Evolutionary conservation across 2,888 invertebrate species (phyloP), one percentile per base, ranked within the genome.

Genomic region (Synergus gifuensis): DNA sequence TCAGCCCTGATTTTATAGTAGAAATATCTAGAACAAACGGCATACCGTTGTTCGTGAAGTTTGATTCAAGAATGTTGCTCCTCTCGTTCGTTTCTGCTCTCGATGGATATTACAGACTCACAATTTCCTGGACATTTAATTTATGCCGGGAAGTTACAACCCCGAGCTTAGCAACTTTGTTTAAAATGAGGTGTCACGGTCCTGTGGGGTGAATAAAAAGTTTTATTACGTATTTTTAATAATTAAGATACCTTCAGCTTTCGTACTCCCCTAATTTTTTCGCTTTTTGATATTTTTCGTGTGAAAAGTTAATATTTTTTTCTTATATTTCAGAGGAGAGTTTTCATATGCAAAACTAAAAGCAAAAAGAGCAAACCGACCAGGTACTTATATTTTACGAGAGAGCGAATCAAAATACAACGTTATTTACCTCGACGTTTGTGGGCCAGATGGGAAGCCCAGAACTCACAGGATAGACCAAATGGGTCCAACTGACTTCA

Each of bases 101-200:
- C 82, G 96, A 97, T 92, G 98, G 98, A 78, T 98, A 98, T 92
- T 98, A 98, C 90, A 95, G 95, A 93, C 94, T 91, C 81, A 96
- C 96, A 88, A 95, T 96, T 66, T 98, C 97, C 93, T 98, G 98
- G 98, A 98, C 96, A 60, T 97, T 97, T 89, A 97, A 98, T 93
- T 93, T 98, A 82, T 98, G 98, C 89, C 95, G 95, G 89, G 96
- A 97, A 87, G 94, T 97, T 78, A 93, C 95, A 79, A 96, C 97
- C 0, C 98, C 98, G 5, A 96, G 96, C 5, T 92, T 98, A 80
- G 94, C 95, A 87, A 95, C 94, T 87, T 92, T 98, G 28, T 94
- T 95, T 84, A 93, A 94, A 82, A 93, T 96, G 87, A 97, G 96
- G 92, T 97, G 97, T 88, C 98, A 98, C 92, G 98, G 98, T 28